phyloP scores from a whole-genome alignment of 2,113 vertebrate species.

The Meles meles region DNA sequence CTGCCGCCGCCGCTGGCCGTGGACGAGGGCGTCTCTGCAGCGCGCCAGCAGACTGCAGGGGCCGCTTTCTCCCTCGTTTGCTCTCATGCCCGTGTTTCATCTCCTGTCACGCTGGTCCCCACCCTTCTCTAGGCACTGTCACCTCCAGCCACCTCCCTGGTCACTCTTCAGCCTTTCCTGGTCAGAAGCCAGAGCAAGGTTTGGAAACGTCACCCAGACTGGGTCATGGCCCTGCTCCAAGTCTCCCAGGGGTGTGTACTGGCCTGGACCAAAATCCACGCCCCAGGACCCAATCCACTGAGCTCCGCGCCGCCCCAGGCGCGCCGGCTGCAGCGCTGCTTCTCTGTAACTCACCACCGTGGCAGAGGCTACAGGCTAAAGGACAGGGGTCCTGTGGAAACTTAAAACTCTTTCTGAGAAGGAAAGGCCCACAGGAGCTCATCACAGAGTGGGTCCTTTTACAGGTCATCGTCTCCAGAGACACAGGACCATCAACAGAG shows the following conservation, averaged over 20 bases:
- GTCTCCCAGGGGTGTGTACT: background rate
- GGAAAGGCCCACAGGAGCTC: background rate
- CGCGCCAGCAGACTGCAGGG: background rate
- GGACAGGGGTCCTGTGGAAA: background rate
- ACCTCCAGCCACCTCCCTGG: background rate
- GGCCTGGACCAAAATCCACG: background rate
- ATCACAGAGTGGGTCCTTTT: constrained; percentile 25
- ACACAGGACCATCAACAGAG: background rate
- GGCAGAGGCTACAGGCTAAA: background rate
- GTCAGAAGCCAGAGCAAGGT: background rate
- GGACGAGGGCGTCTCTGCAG: background rate
- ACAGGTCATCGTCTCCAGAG: constrained; percentile 21
- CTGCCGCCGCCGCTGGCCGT: background rate
- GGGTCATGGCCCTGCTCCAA: background rate
- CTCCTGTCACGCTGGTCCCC: too few species aligned
- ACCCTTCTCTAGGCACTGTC: background rate
- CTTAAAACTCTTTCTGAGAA: background rate
- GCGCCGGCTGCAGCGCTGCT: background rate
- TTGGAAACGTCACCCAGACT: background rate
- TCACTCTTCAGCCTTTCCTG: background rate
- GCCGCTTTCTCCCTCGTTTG: background rate
- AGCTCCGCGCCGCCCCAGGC: fast-evolving
- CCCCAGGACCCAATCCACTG: fast-evolving
- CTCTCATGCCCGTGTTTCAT: background rate
- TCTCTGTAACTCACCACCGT: background rate